Evolutionary conservation across 2,113 vertebrate species (phyloP).

Genomic region (Pogona vitticeps): DNA sequence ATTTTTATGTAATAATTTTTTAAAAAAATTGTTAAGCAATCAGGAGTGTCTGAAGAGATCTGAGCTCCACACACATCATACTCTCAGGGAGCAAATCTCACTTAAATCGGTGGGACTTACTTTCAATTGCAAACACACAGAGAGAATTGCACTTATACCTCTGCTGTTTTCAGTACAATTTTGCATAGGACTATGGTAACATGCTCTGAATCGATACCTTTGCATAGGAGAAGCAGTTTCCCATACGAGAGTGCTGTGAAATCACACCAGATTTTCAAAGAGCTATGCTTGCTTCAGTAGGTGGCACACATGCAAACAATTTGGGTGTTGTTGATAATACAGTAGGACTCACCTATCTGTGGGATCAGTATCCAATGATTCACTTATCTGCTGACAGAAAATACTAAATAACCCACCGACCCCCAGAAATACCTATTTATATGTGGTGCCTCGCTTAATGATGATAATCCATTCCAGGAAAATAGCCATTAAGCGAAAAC

Average conservation of each 20-base stretch:
- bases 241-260: neutral
- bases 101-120: neutral
- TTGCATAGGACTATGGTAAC: no score
- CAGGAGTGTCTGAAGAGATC: slow-evolving; percentile 23
- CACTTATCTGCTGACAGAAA: no score
- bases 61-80: neutral
- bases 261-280: neutral
- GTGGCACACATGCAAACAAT: neutral
- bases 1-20: slow-evolving; percentile 64
- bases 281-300: neutral
- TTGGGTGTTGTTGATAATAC: neutral
- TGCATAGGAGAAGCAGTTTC: neutral
- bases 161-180: neutral
- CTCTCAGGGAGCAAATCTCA: neutral
- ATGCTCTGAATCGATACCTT: no score
- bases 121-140: neutral
- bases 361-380: no score
- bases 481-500: no score
- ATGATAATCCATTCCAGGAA: no score
- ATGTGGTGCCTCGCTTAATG: no score
- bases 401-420: no score
- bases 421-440: no score
- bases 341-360: no score
- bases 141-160: neutral
- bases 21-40: slow-evolving; percentile 46